phyloP scores from a whole-genome alignment of 2,113 vertebrate species.

The Pelobates fuscus region DNA sequence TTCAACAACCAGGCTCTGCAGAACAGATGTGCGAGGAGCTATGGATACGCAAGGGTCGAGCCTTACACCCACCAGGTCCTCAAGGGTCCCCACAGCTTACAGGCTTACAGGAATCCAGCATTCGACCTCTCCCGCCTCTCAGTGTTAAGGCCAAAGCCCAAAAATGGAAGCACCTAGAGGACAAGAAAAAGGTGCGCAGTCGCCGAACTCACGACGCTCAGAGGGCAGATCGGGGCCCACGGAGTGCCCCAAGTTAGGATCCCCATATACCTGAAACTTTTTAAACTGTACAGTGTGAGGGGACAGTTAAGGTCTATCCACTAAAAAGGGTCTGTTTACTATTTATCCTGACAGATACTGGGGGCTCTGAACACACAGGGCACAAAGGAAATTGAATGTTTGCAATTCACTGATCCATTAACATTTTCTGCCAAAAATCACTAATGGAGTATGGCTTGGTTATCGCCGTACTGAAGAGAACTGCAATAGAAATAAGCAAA shows the following conservation, averaged over 20 bases:
- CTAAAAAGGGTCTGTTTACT: not conserved
- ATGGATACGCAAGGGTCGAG: conserved; percentile 70
- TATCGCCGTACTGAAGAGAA: not conserved
- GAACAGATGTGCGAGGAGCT: conserved; percentile 86
- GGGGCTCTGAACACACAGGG: not conserved
- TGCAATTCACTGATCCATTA: not conserved
- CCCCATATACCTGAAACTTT: conserved; percentile 40
- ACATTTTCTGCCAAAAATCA: conserved; percentile 30
- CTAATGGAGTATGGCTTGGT: not conserved
- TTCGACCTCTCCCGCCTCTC: conserved; percentile 21
- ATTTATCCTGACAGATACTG: not conserved
- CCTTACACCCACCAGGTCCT: conserved; percentile 22
- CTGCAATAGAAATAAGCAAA: not conserved
- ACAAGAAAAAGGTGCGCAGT: conserved; percentile 79
- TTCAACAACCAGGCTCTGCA: conserved; percentile 83
- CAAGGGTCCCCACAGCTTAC: conserved; percentile 19
- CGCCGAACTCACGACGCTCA: conserved; percentile 79
- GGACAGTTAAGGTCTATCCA: conserved; percentile 15
- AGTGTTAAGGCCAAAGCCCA: conserved; percentile 60
- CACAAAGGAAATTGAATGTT: not conserved
- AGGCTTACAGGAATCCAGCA: conserved; percentile 46
- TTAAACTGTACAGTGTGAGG: conserved; percentile 41
- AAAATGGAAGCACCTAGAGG: conserved; percentile 76
- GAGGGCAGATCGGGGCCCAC: conserved; percentile 77
- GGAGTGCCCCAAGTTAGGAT: conserved; percentile 78